Evolutionary conservation across 2,797 vertebrate genomes (phyloP).

Genomic region (Lycodopsis pacificus): DNA sequence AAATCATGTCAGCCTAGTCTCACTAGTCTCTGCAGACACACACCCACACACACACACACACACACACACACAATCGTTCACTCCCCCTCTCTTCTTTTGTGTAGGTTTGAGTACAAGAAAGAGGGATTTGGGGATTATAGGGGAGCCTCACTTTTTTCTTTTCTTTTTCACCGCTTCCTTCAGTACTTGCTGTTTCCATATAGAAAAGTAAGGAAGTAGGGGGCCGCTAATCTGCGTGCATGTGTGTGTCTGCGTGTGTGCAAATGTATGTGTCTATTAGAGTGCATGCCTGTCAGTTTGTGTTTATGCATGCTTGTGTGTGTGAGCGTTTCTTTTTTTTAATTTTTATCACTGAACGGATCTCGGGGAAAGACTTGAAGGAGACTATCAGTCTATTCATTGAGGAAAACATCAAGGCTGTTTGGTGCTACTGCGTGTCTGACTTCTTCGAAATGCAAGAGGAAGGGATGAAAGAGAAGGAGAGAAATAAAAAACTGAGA

Average conservation of each 20-base stretch:
- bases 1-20: constrained; percentile 80
- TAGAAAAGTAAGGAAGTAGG: constrained; percentile 58
- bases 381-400: constrained; percentile 62
- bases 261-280: constrained; percentile 21
- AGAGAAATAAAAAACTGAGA: constrained; percentile 29
- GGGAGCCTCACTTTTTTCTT: constrained; percentile 68
- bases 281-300: constrained; percentile 23
- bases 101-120: constrained; percentile 70
- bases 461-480: constrained; percentile 24
- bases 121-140: constrained; percentile 73
- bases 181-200: constrained; percentile 70
- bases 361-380: constrained; percentile 67
- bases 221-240: constrained; percentile 61
- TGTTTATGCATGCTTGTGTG: constrained; percentile 34
- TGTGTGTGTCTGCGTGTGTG: constrained; percentile 13
- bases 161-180: constrained; percentile 58
- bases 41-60: constrained; percentile 42
- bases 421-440: constrained; percentile 50
- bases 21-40: constrained; percentile 70
- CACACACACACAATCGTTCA: constrained; percentile 2
- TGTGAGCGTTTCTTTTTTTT: constrained; percentile 9
- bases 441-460: constrained; percentile 52
- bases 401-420: constrained; percentile 67
- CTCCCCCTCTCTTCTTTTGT: constrained; percentile 58
- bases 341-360: constrained; percentile 61